Evolutionary conservation across 2,113 vertebrate genomes (phyloP), one percentile per base, ranked within the genome.

Genomic region (Oreocharis arfaki): DNA sequence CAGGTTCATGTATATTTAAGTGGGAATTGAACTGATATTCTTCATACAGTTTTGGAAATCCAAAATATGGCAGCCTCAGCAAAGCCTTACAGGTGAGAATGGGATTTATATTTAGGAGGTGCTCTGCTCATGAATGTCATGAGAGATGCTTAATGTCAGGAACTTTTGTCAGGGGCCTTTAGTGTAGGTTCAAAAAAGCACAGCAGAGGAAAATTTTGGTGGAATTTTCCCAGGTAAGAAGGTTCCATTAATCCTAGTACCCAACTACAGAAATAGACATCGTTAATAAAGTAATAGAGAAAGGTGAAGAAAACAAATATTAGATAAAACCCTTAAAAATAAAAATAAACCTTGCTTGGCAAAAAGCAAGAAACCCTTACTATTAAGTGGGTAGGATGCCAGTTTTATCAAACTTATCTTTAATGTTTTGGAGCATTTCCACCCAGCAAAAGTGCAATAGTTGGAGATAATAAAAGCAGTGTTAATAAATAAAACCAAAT

Each of bases 81-180:
- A 87, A 77, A 94, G 37, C 13, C 30, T 67, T 89, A 50, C 61
- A 64, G 47, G 47, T 81, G 57, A 90, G 33, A 80, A 47, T 12
- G 24, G 26, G 7, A 21, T 94, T 88, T 90, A 60, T 86, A 33
- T 53, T 87, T 88, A 88, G 50, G 59, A 94, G 63, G 11, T 24
- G 1, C 65, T 85, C 46, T 52, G 33, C 18, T 61, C 41, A 28
- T 4, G 1, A 59, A 16, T 63, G 64, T 63, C 0, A 0, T 28
- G 71, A 75, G 18, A 65, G 32, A 37, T 44, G 42, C 19, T 46
- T 41, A 23, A 46, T 14, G 37, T n/a, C 41, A 59, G 52, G 30
- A 44, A 41, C 1, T 41, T 80, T n/a, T 63, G 46, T 16, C 33
- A 60, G 8, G 1, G 3, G 41, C 32, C 49, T 67, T 67, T 26